Percentiles rank a stretch among this genome's conserved stretches.
Evolutionary conservation across 2,113 vertebrate species (phyloP).

Genomic region (Oenanthe oenanthe): DNA sequence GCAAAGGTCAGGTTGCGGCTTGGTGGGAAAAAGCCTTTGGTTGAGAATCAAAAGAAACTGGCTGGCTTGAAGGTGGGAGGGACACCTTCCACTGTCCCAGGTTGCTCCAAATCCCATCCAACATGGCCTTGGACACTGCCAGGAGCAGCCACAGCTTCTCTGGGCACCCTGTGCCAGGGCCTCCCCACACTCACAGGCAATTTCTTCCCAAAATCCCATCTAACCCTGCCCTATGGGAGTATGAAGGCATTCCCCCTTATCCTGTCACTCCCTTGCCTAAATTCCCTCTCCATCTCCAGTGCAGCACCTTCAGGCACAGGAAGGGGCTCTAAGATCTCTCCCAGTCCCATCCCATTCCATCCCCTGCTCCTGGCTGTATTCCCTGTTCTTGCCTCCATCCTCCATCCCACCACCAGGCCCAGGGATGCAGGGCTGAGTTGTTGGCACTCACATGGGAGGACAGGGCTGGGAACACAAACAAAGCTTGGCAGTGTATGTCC

Average conservation of each 20-base stretch:
- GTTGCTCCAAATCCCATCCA: fast-evolving
- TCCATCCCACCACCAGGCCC: fast-evolving
- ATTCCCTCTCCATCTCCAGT: background rate
- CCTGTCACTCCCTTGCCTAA: background rate
- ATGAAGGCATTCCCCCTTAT: background rate
- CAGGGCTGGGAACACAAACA: constrained; percentile 15
- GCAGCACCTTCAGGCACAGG: background rate
- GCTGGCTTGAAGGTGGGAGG: background rate
- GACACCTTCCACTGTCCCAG: background rate
- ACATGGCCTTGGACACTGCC: fast-evolving
- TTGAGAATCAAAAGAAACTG: background rate
- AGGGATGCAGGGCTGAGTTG: background rate
- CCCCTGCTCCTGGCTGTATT: background rate
- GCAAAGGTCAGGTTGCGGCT: constrained; percentile 32
- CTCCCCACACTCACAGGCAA: fast-evolving
- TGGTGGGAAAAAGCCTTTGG: constrained; percentile 31
- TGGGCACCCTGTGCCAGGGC: background rate
- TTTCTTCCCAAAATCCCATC: background rate
- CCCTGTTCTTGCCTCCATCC: background rate
- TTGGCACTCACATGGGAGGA: background rate
- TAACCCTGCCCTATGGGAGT: background rate
- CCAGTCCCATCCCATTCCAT: background rate
- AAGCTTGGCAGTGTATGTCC: constrained; percentile 36
- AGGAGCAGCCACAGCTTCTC: background rate
- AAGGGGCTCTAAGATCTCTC: background rate